Conservation (phyloP, 2,113 vertebrate genomes). For the Xenotilapia flavipinnis region DNA sequence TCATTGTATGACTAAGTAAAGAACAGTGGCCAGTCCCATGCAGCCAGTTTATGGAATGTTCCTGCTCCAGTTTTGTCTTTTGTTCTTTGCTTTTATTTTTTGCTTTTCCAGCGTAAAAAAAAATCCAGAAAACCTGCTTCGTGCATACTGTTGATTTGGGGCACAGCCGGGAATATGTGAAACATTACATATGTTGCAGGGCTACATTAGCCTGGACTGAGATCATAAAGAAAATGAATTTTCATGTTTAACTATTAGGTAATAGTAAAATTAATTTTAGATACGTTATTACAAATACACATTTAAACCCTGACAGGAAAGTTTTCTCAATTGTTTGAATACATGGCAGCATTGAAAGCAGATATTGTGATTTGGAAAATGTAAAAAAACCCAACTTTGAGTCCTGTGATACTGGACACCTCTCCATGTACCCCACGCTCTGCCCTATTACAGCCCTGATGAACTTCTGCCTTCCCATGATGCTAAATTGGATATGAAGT, state of each 20-base stretch:
- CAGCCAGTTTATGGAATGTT: not conserved
- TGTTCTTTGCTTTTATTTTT: not conserved
- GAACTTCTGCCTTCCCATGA: not conserved
- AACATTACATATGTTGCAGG: not conserved
- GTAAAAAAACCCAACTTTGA: accelerated
- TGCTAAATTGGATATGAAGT: not conserved
- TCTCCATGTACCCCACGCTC: not conserved
- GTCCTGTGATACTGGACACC: not conserved
- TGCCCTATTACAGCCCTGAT: not conserved
- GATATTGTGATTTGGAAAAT: not conserved
- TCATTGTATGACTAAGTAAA: not conserved
- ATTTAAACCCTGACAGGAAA: not conserved
- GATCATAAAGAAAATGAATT: not conserved
- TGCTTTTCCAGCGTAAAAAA: not conserved
- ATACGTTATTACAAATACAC: not conserved
- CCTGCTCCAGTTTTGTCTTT: not conserved
- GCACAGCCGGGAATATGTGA: not conserved
- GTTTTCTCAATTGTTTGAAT: not conserved
- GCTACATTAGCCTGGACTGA: not conserved
- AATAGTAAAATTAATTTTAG: not conserved
- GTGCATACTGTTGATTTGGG: not conserved
- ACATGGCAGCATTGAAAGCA: not conserved
- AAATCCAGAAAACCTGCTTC: not conserved
- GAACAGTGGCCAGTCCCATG: not conserved
- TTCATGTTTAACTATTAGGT: not conserved